Conservation (phyloP, 2,797 vertebrate genomes). For the Leptodactylus fallax region DNA sequence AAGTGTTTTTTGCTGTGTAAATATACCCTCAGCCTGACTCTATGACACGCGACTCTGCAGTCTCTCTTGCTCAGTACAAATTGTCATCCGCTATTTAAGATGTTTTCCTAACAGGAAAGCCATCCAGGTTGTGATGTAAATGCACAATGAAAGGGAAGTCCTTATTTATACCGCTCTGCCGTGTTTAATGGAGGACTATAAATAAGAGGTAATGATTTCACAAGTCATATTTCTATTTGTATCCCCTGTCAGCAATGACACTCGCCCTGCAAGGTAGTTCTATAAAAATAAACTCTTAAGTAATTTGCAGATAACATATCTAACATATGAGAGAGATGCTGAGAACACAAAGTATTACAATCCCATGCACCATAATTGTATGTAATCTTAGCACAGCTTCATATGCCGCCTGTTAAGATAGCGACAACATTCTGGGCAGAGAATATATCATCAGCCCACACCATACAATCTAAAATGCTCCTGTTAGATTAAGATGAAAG, state of each 20-base stretch:
- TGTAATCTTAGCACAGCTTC: background rate
- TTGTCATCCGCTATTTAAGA: background rate
- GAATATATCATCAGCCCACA: no score
- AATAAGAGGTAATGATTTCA: slow-evolving; percentile 29
- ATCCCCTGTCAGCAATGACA: slow-evolving; percentile 15
- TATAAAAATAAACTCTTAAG: slow-evolving; percentile 47
- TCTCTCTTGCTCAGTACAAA: background rate
- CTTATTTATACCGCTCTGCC: slow-evolving; percentile 33
- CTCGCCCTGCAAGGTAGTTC: slow-evolving; percentile 22
- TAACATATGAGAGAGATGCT: background rate
- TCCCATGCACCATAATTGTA: background rate
- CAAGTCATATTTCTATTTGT: slow-evolving; percentile 50
- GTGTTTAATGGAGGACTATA: background rate
- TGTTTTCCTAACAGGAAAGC: slow-evolving; percentile 6
- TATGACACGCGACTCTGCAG: background rate
- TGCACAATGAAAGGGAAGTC: slow-evolving; percentile 30
- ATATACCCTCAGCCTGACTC: no score
- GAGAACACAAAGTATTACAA: background rate
- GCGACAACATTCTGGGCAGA: background rate
- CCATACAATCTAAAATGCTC: no score
- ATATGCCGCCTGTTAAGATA: no score
- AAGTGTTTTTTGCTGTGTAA: no score
- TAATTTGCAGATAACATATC: slow-evolving; percentile 38
- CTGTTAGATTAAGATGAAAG: no score
- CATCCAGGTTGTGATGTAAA: background rate